Percentiles rank a stretch among this genome's conserved stretches.
These are phyloP conservation scores for Eupleurogrammus muticus DNA, from an alignment of 2,797 vertebrate genomes.

Conservation along the genomic window DNA sequence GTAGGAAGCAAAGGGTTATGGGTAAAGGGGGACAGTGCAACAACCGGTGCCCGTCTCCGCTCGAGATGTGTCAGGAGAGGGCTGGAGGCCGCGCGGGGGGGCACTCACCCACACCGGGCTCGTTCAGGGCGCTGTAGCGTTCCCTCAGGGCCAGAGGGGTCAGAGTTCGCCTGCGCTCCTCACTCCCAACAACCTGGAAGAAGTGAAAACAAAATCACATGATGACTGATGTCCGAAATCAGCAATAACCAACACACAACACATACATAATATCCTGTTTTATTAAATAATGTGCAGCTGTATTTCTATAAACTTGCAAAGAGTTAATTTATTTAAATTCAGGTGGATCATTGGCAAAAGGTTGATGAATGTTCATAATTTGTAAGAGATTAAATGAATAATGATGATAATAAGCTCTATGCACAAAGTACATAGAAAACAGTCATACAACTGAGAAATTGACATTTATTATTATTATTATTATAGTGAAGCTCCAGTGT, in stretches of 20 bases:
- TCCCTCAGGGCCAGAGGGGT: constrained; percentile 93
- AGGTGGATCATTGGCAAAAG: not conserved
- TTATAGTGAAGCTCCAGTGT: no score
- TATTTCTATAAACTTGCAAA: not conserved
- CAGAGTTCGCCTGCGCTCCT: constrained; percentile 92
- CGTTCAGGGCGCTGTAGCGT: constrained; percentile 92
- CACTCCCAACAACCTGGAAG: constrained; percentile 86
- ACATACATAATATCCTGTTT: not conserved
- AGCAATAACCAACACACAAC: not conserved
- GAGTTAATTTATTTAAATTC: not conserved
- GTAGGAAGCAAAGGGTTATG: constrained; percentile 71
- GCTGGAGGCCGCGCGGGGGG: constrained; percentile 41
- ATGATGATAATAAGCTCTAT: no score
- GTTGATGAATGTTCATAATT: not conserved
- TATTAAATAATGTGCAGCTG: not conserved
- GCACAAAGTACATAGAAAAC: no score
- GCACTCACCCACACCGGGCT: constrained; percentile 89
- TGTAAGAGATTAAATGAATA: not conserved
- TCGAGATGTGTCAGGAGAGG: constrained; percentile 54
- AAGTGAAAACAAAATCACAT: constrained; percentile 3
- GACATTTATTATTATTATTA: no score
- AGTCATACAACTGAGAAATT: no score
- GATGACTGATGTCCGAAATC: not conserved
- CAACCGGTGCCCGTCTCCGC: constrained; percentile 75
- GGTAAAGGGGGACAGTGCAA: constrained; percentile 74